phyloP scores from a whole-genome alignment of 2,888 invertebrate genomes.

The Acheta domesticus region DNA sequence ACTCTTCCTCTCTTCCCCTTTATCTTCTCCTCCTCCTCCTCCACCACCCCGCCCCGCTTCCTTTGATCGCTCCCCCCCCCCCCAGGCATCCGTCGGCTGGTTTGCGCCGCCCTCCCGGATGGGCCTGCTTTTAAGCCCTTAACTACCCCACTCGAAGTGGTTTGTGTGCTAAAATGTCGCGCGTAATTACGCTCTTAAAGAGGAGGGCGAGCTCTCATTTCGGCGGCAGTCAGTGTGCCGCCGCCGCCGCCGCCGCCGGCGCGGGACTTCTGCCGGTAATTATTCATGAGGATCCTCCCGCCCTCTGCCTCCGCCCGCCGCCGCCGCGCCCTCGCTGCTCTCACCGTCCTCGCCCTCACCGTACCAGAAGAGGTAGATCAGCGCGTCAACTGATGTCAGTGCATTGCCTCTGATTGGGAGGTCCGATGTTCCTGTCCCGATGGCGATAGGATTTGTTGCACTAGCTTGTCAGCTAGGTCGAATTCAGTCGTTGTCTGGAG shows the following conservation, averaged over 20 bases:
- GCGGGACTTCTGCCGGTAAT: neutral
- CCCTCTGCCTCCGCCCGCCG: neutral
- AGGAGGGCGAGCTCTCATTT: neutral
- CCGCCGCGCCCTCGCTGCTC: neutral
- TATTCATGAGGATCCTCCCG: neutral
- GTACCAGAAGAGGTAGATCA: too few relatives aligned
- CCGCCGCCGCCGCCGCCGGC: neutral
- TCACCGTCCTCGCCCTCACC: neutral
- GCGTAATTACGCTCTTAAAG: constrained; percentile 1
- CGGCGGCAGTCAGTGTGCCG: neutral
- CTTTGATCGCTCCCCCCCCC: too few relatives aligned
- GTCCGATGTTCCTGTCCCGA: too few relatives aligned
- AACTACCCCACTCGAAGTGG: neutral
- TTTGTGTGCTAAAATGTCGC: constrained; percentile 1
- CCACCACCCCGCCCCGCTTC: too few relatives aligned
- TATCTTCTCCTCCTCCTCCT: too few relatives aligned
- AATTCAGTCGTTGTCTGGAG: too few relatives aligned
- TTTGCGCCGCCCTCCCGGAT: neutral
- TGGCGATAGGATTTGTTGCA: too few relatives aligned
- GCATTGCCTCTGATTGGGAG: too few relatives aligned
- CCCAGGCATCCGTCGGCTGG: neutral
- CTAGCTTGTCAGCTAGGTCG: too few relatives aligned
- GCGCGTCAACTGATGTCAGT: too few relatives aligned
- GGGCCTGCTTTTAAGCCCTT: neutral
- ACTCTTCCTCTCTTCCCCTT: too few relatives aligned